phyloP scores from a whole-genome alignment of 1,140 invertebrate species.

The Conopomorpha cramerella region DNA sequence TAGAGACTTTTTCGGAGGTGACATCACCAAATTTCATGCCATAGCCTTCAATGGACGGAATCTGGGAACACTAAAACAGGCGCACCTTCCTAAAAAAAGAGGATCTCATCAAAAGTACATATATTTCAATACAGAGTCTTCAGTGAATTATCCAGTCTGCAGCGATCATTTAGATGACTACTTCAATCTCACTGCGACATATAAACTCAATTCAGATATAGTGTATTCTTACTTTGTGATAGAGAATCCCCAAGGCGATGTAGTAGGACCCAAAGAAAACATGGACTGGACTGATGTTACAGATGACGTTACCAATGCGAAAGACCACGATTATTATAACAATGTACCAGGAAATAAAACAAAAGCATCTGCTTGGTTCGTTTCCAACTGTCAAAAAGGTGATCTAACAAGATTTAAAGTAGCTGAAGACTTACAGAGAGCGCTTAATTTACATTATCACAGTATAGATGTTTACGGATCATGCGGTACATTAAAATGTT shows the following conservation, averaged over 20 bases:
- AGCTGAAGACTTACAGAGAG: background rate
- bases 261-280: constrained; percentile 31
- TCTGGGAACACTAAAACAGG: constrained; percentile 8
- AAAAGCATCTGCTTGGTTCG: constrained; percentile 67
- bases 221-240: constrained; percentile 51
- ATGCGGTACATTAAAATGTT: constrained; percentile 60
- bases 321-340: constrained; percentile 13
- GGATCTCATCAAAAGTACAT: constrained; percentile 50
- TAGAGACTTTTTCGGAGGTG: constrained; percentile 22
- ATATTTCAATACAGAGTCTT: constrained; percentile 57
- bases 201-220: constrained; percentile 62
- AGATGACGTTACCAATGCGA: constrained; percentile 4
- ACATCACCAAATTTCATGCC: constrained; percentile 41
- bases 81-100: constrained; percentile 30
- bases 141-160: constrained; percentile 41
- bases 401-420: no score
- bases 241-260: constrained; percentile 20
- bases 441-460: background rate
- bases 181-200: constrained; percentile 69
- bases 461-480: constrained; percentile 69
- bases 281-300: constrained; percentile 39
- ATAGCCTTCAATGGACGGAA: constrained; percentile 49
- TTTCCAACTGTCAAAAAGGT: constrained; percentile 74
- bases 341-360: constrained; percentile 28
- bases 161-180: constrained; percentile 24